A percentile compares a stretch with the other conserved stretches of the same genome.
Evolutionary conservation across 2,888 invertebrate species (phyloP).

Genomic region (Stictocephala bisonia): DNA sequence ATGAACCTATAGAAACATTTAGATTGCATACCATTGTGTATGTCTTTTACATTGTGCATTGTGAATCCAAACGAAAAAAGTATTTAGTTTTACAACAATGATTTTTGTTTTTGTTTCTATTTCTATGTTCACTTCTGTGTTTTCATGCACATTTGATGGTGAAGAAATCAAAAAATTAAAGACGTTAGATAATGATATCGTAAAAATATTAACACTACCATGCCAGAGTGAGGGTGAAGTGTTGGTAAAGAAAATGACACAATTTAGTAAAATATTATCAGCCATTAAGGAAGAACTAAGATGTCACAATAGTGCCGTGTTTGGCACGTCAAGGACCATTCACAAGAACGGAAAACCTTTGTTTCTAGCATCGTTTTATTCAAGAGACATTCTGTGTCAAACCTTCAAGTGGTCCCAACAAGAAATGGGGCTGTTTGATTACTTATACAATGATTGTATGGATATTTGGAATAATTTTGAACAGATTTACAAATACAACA

Average conservation of each 20-base stretch:
- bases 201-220: constrained; percentile 16
- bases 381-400: constrained; percentile 5
- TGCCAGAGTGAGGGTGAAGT: constrained; percentile 7
- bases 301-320: background rate
- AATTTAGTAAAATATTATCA: constrained; percentile 2
- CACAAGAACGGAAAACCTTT: background rate
- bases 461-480: constrained; percentile 16
- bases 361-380: background rate
- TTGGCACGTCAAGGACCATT: background rate
- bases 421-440: constrained; percentile 14
- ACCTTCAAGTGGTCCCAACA: constrained; percentile 14
- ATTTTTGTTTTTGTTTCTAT: too few relatives aligned
- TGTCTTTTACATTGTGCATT: too few relatives aligned
- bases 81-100: too few relatives aligned
- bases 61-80: too few relatives aligned
- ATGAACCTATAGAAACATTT: too few relatives aligned
- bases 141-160: too few relatives aligned
- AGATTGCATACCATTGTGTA: too few relatives aligned
- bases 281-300: constrained; percentile 10
- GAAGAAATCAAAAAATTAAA: constrained; percentile 8
- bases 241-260: constrained; percentile 7
- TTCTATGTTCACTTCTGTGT: too few relatives aligned
- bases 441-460: constrained; percentile 4
- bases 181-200: constrained; percentile 5
- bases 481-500: constrained; percentile 18